phyloP scores from a whole-genome alignment of 2,797 vertebrate species.

The Hypotaenidia okinawae region DNA sequence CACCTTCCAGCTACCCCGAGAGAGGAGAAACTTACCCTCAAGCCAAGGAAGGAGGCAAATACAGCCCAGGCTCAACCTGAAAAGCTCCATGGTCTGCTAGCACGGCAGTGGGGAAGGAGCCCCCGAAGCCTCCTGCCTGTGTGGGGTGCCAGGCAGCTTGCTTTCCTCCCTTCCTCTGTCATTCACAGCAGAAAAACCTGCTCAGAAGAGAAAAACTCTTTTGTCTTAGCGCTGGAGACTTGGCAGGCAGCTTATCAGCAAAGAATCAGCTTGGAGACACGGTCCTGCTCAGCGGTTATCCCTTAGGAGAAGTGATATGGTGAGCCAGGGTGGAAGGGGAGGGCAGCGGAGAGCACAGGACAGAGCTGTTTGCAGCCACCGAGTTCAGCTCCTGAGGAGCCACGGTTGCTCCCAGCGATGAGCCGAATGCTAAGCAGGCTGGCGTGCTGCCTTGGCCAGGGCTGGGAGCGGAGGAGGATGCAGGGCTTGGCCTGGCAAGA shows the following conservation, averaged over 20 bases:
- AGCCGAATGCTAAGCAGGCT: slow-evolving; percentile 34
- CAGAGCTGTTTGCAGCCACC: fast-evolving
- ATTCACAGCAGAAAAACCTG: slow-evolving; percentile 16
- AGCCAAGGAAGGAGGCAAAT: slow-evolving; percentile 64
- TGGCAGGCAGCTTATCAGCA: slow-evolving; percentile 25
- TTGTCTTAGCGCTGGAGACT: neutral
- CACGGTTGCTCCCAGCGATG: neutral
- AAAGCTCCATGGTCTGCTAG: slow-evolving; percentile 63
- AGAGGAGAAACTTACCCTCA: slow-evolving; percentile 66
- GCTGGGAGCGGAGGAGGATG: neutral
- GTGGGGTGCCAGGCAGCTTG: neutral
- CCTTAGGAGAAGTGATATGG: slow-evolving; percentile 1
- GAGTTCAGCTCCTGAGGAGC: neutral
- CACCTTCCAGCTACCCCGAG: neutral
- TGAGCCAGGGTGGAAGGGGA: neutral
- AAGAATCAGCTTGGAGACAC: neutral
- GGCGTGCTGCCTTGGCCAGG: neutral
- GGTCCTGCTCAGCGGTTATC: neutral
- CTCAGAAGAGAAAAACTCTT: neutral
- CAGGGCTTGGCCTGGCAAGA: neutral
- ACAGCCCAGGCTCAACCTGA: slow-evolving; percentile 57
- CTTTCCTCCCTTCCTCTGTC: slow-evolving; percentile 4
- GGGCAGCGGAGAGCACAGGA: neutral
- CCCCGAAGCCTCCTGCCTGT: neutral
- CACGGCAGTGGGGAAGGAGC: neutral